Conservation (phyloP, 2,888 invertebrate species). For the Sinhomidia bicolor region DNA sequence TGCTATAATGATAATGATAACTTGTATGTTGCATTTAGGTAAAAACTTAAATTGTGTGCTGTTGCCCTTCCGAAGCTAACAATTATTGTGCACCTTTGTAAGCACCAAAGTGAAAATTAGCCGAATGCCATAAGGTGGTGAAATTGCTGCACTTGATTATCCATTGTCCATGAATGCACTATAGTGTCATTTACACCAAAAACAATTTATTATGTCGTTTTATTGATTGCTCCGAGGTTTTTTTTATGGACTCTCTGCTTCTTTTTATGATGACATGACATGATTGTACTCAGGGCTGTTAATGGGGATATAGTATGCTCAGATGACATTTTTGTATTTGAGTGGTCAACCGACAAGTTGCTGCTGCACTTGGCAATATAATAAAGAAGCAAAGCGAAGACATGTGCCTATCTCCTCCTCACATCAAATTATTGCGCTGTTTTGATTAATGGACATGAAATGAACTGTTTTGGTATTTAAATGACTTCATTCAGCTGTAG, state of each 20-base stretch:
- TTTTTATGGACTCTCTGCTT: background rate
- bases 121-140: too few relatives aligned
- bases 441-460: conserved; percentile 23
- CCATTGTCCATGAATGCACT: background rate
- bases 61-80: too few relatives aligned
- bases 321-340: background rate
- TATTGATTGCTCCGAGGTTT: background rate
- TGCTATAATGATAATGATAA: too few relatives aligned
- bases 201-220: conserved; percentile 3
- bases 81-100: too few relatives aligned
- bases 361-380: background rate
- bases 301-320: background rate
- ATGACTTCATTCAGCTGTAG: background rate
- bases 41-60: too few relatives aligned
- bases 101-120: too few relatives aligned
- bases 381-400: conserved; percentile 8
- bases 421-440: background rate
- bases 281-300: background rate
- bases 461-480: conserved; percentile 1
- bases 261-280: conserved; percentile 28
- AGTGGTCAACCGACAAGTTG: background rate
- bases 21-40: too few relatives aligned
- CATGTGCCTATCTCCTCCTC: conserved; percentile 10
- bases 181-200: background rate
- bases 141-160: conserved; percentile 5